These are phyloP conservation scores for Varanus komodoensis DNA, from an alignment of 2,113 vertebrate genomes.

Conservation along the genomic window DNA sequence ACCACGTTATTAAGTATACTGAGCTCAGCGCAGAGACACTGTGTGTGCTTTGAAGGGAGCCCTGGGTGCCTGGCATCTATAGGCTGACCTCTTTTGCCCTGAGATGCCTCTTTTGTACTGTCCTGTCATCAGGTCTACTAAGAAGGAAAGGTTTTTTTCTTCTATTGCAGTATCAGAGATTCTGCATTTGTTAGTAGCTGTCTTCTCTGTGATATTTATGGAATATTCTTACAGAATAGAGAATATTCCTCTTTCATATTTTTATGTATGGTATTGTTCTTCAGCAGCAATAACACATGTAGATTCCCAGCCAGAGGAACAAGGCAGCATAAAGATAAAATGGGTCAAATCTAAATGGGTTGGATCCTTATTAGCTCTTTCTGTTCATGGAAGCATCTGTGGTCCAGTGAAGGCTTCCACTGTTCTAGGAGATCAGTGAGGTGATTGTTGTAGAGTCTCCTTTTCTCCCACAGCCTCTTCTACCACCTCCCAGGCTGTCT, in stretches of 20 bases:
- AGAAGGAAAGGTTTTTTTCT: neutral
- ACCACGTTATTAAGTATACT: neutral
- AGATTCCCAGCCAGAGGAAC: neutral
- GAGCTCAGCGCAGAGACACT: neutral
- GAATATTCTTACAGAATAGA: no score
- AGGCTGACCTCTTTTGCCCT: neutral
- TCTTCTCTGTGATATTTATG: neutral
- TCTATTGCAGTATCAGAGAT: no score
- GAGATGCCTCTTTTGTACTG: neutral
- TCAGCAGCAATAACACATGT: neutral
- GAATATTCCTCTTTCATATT: no score
- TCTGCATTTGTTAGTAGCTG: neutral
- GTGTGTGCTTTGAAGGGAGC: rapidly evolving
- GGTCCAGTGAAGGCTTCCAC: no score
- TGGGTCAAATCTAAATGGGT: neutral
- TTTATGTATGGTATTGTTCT: neutral
- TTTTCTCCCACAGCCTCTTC: no score
- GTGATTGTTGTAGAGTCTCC: no score
- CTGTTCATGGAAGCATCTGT: no score
- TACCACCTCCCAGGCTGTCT: no score
- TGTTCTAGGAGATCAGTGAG: no score
- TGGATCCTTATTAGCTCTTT: no score
- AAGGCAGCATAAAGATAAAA: neutral
- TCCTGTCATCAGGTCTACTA: neutral
- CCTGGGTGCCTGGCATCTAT: neutral